A percentile compares a stretch with the other conserved stretches of the same genome.
Evolutionary conservation across 2,797 vertebrate genomes (phyloP).

Genomic region (Myripristis murdjan): DNA sequence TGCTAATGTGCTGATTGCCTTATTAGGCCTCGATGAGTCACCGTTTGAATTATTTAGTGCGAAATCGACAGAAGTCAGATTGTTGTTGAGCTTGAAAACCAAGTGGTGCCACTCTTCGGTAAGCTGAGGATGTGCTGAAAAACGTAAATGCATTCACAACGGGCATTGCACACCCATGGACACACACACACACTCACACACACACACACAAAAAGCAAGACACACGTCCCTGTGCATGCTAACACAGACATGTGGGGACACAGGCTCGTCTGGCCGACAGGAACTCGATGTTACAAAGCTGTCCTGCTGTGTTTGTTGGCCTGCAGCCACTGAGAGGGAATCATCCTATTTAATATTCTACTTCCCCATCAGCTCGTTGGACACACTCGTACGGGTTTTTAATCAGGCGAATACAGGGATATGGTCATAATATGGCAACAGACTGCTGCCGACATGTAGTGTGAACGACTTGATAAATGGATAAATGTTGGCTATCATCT

Average conservation of each 20-base stretch:
- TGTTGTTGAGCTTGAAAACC: no score
- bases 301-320: conserved; percentile 56
- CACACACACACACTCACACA: no score
- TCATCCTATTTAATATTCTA: conserved; percentile 51
- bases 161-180: no score
- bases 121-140: no score
- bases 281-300: conserved; percentile 63
- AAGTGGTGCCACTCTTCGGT: no score
- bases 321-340: conserved; percentile 42
- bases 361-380: conserved; percentile 29
- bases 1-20: not conserved
- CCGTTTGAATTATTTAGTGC: no score
- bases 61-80: no score
- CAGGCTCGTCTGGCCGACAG: conserved; percentile 43
- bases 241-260: conserved; percentile 4
- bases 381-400: conserved; percentile 26
- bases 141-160: no score
- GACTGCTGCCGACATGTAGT: conserved; percentile 28
- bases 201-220: conserved; percentile 18
- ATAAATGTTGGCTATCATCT: no score
- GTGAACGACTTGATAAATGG: not conserved
- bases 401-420: conserved; percentile 45
- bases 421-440: conserved; percentile 28
- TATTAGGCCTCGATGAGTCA: no score
- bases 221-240: conserved; percentile 16